Percentiles rank a stretch among this genome's conserved stretches.
Conservation (phyloP, 1,140 invertebrate genomes). For the Panulirus ornatus region DNA sequence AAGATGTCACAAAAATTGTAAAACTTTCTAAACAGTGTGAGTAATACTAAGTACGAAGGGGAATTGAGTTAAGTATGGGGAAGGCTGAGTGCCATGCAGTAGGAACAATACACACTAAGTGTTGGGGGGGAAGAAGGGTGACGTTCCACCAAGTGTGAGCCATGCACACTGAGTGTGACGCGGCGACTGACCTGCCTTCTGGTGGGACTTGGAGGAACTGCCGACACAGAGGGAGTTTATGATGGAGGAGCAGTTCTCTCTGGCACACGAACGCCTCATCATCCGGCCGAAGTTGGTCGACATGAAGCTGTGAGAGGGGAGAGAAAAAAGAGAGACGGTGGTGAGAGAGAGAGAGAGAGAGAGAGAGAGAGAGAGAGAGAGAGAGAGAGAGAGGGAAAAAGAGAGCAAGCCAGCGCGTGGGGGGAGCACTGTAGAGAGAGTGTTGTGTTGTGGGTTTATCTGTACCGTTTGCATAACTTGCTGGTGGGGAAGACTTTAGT, state of each 20-base stretch:
- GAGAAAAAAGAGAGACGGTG: not conserved
- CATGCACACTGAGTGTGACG: too few species aligned
- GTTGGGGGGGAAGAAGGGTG: too few species aligned
- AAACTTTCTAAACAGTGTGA: too few species aligned
- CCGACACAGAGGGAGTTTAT: constrained; percentile 41
- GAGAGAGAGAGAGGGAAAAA: not conserved
- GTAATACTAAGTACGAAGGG: too few species aligned
- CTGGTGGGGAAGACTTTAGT: too few species aligned
- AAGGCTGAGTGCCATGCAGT: too few species aligned
- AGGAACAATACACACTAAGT: not conserved
- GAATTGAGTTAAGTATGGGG: too few species aligned
- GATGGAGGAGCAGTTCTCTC: constrained; percentile 49
- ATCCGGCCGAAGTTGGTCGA: constrained; percentile 61
- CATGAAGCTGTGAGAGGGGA: constrained; percentile 53
- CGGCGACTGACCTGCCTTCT: constrained; percentile 35
- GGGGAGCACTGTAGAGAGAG: not conserved
- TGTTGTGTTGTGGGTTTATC: too few species aligned
- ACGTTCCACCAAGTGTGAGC: too few species aligned
- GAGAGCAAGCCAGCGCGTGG: not conserved
- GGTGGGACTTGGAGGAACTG: not conserved
- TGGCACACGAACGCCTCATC: constrained; percentile 56
- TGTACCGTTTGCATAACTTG: too few species aligned
- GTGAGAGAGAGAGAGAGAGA: constrained; percentile 8
- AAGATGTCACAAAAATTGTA: too few species aligned
- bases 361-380: not conserved